phyloP scores from a whole-genome alignment of 1,140 invertebrate species.

The Drosophila fuyamai region DNA sequence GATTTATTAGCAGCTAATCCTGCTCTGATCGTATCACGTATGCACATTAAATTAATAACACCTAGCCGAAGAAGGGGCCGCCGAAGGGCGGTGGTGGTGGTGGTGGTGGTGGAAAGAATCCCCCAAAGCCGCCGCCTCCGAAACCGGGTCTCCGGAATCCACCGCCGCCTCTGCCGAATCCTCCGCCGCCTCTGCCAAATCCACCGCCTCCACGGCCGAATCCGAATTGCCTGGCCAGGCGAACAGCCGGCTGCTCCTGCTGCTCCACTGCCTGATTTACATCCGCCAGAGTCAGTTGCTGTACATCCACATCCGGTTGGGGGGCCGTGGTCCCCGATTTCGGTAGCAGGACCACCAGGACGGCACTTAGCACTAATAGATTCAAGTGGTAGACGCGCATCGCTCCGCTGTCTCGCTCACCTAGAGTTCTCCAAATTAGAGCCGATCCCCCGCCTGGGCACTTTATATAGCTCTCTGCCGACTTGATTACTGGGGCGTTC shows the following conservation, averaged over 20 bases:
- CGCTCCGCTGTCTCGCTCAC: constrained; percentile 23
- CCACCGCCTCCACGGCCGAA: constrained; percentile 20
- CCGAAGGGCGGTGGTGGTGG: constrained; percentile 41
- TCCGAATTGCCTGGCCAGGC: constrained; percentile 64
- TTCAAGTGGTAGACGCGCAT: constrained; percentile 59
- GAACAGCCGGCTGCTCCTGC: constrained; percentile 61
- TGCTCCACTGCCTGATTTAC: constrained; percentile 69
- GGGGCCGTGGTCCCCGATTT: constrained; percentile 15
- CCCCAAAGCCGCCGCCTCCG: constrained; percentile 19
- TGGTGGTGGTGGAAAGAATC: constrained; percentile 34
- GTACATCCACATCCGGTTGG: constrained; percentile 55
- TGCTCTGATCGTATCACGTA: constrained; percentile 55
- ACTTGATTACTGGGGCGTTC: constrained; percentile 40
- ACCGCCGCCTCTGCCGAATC: not conserved
- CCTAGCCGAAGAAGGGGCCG: constrained; percentile 54
- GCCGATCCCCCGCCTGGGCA: constrained; percentile 19
- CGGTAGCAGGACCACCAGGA: constrained; percentile 45
- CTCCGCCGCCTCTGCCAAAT: constrained; percentile 23
- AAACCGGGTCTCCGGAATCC: constrained; percentile 19
- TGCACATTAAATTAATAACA: constrained; percentile 46
- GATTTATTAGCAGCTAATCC: constrained; percentile 44
- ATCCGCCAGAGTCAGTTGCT: constrained; percentile 74
- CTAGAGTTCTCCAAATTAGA: constrained; percentile 15
- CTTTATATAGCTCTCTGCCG: constrained; percentile 56
- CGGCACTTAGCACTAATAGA: constrained; percentile 74